Evolutionary conservation across 2,113 vertebrate genomes (phyloP).

Genomic region (Gnathonemus longibarbis): DNA sequence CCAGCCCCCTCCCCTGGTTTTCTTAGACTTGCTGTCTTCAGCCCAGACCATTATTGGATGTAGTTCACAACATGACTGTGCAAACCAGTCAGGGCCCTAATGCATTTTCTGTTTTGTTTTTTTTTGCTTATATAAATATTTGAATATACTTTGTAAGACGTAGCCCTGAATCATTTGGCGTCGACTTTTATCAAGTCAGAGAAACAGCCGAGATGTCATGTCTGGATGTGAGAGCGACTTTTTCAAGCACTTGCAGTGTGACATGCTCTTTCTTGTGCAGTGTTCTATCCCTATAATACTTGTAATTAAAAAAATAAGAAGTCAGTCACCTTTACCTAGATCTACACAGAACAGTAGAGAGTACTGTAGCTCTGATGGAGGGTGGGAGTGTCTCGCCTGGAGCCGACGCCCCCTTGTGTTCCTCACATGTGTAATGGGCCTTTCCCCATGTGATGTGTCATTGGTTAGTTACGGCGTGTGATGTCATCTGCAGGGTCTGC

Average conservation of each 20-base stretch:
- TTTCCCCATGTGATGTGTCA: background rate
- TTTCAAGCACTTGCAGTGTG: background rate
- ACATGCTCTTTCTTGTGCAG: background rate
- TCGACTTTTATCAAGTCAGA: background rate
- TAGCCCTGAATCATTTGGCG: background rate
- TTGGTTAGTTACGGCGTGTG: conserved; percentile 1
- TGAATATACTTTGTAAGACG: background rate
- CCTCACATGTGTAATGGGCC: background rate
- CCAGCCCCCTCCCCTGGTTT: background rate
- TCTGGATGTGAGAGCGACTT: background rate
- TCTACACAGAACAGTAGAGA: background rate
- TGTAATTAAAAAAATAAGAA: background rate
- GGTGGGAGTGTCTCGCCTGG: background rate
- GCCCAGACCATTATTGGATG: background rate
- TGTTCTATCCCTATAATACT: background rate
- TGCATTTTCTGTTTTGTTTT: background rate
- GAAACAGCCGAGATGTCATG: background rate
- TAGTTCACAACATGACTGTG: background rate
- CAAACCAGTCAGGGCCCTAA: background rate
- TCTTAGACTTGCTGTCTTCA: background rate
- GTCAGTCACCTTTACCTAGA: background rate
- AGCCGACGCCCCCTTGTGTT: background rate
- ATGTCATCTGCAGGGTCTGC: conserved; percentile 56
- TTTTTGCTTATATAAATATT: background rate
- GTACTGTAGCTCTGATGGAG: background rate